Conservation (phyloP, 2,113 vertebrate genomes). For the Holacanthus passer region DNA sequence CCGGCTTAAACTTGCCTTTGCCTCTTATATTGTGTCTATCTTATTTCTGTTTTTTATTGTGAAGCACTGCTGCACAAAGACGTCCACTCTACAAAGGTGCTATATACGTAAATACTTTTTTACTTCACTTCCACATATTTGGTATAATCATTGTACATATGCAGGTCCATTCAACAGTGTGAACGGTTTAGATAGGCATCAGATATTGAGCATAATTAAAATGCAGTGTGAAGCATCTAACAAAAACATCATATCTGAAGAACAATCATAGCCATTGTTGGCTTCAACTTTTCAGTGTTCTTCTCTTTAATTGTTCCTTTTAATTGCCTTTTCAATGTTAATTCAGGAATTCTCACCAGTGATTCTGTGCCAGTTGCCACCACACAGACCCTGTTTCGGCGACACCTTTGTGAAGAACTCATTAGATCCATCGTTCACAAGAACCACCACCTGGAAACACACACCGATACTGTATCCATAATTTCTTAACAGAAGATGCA, state of each 20-base stretch:
- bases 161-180: background rate
- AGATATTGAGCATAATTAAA: background rate
- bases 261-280: background rate
- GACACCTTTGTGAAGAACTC: constrained; percentile 90
- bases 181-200: background rate
- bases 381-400: constrained; percentile 88
- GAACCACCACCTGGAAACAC: constrained; percentile 88
- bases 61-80: background rate
- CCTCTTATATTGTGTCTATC: no score
- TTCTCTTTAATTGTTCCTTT: background rate
- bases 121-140: background rate
- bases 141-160: background rate
- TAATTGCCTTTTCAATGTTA: background rate
- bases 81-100: background rate
- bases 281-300: background rate
- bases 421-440: constrained; percentile 88
- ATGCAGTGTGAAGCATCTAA: background rate
- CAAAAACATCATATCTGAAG: background rate
- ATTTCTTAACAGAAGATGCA: background rate
- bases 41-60: no score
- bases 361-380: constrained; percentile 92
- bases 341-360: constrained; percentile 84
- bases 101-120: background rate
- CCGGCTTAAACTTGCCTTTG: no score
- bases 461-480: background rate